A percentile compares a stretch with the other conserved stretches of the same genome.
phyloP scores from a whole-genome alignment of 92 coral and sea anemone species.

The Epizoanthus fatuus region DNA sequence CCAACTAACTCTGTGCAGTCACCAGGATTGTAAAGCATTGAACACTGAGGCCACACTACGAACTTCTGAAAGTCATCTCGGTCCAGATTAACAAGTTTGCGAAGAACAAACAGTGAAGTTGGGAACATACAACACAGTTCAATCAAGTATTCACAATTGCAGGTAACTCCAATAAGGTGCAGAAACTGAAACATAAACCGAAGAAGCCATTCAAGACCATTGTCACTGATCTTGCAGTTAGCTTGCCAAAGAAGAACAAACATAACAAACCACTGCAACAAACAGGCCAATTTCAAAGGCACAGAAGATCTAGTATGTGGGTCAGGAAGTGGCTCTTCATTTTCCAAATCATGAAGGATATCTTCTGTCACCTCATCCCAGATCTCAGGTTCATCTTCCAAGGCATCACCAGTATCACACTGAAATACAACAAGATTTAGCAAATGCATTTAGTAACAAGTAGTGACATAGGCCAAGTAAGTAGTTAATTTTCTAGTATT shows the following conservation, averaged over 20 bases:
- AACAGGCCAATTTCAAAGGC: slow-evolving; percentile 17
- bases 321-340: slow-evolving; percentile 59
- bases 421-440: no score
- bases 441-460: no score
- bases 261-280: slow-evolving; percentile 64
- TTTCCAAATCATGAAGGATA: slow-evolving; percentile 1
- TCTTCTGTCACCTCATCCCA: slow-evolving; percentile 45
- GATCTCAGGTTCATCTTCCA: slow-evolving; percentile 40
- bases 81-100: slow-evolving; percentile 45
- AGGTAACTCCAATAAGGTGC: slow-evolving; percentile 45
- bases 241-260: slow-evolving; percentile 74
- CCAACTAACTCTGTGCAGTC: slow-evolving; percentile 60
- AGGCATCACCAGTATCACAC: no score
- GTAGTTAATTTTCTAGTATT: no score
- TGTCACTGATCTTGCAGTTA: slow-evolving; percentile 62
- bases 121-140: slow-evolving; percentile 65
- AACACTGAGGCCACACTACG: slow-evolving; percentile 68
- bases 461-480: no score
- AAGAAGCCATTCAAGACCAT: slow-evolving; percentile 79
- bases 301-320: slow-evolving; percentile 25
- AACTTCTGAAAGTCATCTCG: slow-evolving; percentile 65
- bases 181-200: slow-evolving; percentile 64
- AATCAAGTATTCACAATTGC: slow-evolving; percentile 46
- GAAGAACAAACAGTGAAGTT: slow-evolving; percentile 56
- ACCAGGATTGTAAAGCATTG: slow-evolving; percentile 44